Evolutionary conservation across 1,140 invertebrate genomes (phyloP), one percentile per base, ranked within the genome.

Genomic region (Zaprionus inermis): DNA sequence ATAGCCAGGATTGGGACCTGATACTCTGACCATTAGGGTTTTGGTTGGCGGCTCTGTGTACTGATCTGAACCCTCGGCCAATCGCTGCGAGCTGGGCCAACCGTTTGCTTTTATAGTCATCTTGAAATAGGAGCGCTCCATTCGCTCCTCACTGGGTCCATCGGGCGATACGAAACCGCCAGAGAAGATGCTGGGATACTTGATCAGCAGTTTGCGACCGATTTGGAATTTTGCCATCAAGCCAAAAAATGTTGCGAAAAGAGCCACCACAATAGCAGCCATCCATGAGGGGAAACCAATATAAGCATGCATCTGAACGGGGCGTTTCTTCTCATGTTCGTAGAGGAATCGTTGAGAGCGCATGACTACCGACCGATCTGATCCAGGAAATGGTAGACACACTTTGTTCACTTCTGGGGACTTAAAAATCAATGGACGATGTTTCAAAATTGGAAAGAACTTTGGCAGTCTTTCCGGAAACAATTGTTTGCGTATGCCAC

Each of bases 1-100:
- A 93, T 99, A 99, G 32, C 95, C 97, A 18, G 97, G 95, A 93
- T 98, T 96, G 58, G 81, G 83, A 16, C 94, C 95, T 2, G 92
- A 92, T 18, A 95, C 93, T 93, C 93, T 94, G 0, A 95, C 95
- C 36, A 95, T 93, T 24, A 97, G 91, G 34, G 93, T 94, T 85
- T 96, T 96, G 60, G 95, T 94, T 3, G 96, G 95, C 51, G 94
- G 91, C 4, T 93, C 92, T 1, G 91, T 92, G 73, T 95, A 95
- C 49, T 95, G 91, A 79, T 96, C 95, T 1, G 93, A 93, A 34
- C 93, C 92, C 71, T 96, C 94, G 9, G 93, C 73, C 41, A 95
- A 88, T 71, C 94, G 94, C 67, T 95, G 94, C 52, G 95, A 95
- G 66, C 94, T 94, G 1, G 92, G 93, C 97, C 97, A 98, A 0